A percentile compares a stretch with the other conserved stretches of the same genome.
These are phyloP conservation scores for Tholera decimalis DNA, from an alignment of 2,888 invertebrate species.

Conservation along the genomic window DNA sequence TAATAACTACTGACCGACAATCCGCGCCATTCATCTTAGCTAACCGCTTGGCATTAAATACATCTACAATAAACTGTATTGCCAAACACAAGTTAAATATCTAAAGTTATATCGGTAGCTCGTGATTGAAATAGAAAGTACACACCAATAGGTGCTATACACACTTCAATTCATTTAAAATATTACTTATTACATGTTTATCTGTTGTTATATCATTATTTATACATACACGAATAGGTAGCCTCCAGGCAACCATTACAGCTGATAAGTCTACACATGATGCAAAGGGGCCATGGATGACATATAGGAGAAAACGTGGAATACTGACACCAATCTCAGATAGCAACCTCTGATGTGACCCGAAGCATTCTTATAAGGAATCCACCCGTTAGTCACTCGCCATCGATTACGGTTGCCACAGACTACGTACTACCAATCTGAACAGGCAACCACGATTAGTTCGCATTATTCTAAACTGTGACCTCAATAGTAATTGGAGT, in stretches of 20 bases:
- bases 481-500: slow-evolving; percentile 65
- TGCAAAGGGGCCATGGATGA: slow-evolving; percentile 79
- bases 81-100: slow-evolving; percentile 66
- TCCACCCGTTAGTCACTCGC: slow-evolving; percentile 84
- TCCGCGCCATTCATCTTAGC: background rate
- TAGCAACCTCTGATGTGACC: slow-evolving; percentile 86
- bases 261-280: slow-evolving; percentile 70
- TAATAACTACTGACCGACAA: slow-evolving; percentile 12
- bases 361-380: slow-evolving; percentile 87
- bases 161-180: slow-evolving; percentile 72
- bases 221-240: slow-evolving; percentile 58
- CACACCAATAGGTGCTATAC: slow-evolving; percentile 53
- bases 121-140: slow-evolving; percentile 84
- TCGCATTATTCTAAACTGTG: slow-evolving; percentile 56
- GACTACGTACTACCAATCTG: slow-evolving; percentile 37
- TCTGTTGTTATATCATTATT: slow-evolving; percentile 52
- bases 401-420: slow-evolving; percentile 79
- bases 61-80: slow-evolving; percentile 64
- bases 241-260: slow-evolving; percentile 65
- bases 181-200: slow-evolving; percentile 58
- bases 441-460: slow-evolving; percentile 45
- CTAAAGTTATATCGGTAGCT: slow-evolving; percentile 59
- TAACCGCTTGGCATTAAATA: slow-evolving; percentile 29
- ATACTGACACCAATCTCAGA: slow-evolving; percentile 88
- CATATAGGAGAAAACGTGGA: slow-evolving; percentile 87